Evolutionary conservation across 2,113 vertebrate species (phyloP), one percentile per base, ranked within the genome.

Genomic region (Plotosus lineatus): DNA sequence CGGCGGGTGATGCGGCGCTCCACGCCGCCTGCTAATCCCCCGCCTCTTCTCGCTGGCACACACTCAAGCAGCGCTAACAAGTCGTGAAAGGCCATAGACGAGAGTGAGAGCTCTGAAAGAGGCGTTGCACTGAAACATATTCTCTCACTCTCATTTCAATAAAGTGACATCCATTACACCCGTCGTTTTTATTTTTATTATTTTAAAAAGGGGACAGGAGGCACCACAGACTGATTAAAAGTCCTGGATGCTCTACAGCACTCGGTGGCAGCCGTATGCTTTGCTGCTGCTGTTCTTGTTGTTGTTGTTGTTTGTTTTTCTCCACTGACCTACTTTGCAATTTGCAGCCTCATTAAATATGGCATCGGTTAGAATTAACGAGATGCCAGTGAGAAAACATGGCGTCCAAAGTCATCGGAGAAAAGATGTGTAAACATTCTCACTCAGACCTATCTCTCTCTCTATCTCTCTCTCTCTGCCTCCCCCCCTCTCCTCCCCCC

Each of bases 241-340:
- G 60, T 53, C 50, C 36, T 40, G 3, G 21, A 3, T 2, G 31
- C 36, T 38, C 61, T 19, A 21, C 50, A 5, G 36, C 28, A 19
- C n/a, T 73, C 66, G 1, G 46, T 11, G n/a, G 33, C 60, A 7
- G n/a, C 66, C 21, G 26, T 72, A 77, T 66, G 73, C 73, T 66
- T 60, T 77, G 33, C n/a, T n/a, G n/a, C n/a, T n/a, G n/a, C n/a
- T n/a, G 77, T 72, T 60, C 72, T 50, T 73, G 75, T 77, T 82
- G n/a, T n/a, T n/a, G 77, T 72, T 60, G 77, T 50, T 73, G 75
- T 77, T 82, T 84, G 79, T 72, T 77, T 84, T 53, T 38, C 28
- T 79, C 38, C 33, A 23, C 58, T 83, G 86, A 82, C 86, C 86
- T 84, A 86, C 77, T 84, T 86, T 79, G 82, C 80, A 69, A 84